Evolutionary conservation across 2,888 invertebrate genomes (phyloP), one percentile per base, ranked within the genome.

Genomic region (Rhodophaea formosa): DNA sequence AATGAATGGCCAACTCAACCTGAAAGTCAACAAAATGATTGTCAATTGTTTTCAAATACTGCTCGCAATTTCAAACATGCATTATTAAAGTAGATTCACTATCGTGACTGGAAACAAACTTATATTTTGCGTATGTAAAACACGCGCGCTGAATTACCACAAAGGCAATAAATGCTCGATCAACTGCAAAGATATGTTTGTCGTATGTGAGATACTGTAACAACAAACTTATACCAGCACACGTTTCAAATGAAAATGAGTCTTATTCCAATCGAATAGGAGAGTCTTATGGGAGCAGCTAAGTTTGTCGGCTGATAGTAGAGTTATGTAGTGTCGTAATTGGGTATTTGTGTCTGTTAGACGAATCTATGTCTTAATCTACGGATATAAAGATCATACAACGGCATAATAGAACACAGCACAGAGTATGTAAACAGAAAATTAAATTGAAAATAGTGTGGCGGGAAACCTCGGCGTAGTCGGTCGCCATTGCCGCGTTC

Each of bases 381-480:
- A 15, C 14, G 30, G 30, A 39, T 14, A 43, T 43, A 56, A 42
- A 42, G 30, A 23, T 56, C 15, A 47, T 15, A 23, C 42, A 56
- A 29, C 6, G 16, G 29, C 6, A 29, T 43, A 47, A 47, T 15
- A 35, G 42, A 42, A 15, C 39, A 30, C 43, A 49, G 47, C 39
- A 30, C 43, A 49, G 47, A 42, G 23, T 53, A 23, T 43, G 56
- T 49, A 29, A 14, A 42, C 47, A 56, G 39, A 56, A 47, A 49
- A 56, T 43, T 39, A 35, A 42, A 56, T 47, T 45, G 58, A 65
- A 62, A 67, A 62, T 69, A 86, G 87, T 86, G 63, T 74, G 82
- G 86, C 87, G 87, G 79, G 81, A 84, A 84, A 75, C 68, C 75
- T 79, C 79, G 70, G 17, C 59, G 67, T 54, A 72, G 17, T 23